Conservation (phyloP, 2,888 invertebrate species). For the Nymphalis polychloros region DNA sequence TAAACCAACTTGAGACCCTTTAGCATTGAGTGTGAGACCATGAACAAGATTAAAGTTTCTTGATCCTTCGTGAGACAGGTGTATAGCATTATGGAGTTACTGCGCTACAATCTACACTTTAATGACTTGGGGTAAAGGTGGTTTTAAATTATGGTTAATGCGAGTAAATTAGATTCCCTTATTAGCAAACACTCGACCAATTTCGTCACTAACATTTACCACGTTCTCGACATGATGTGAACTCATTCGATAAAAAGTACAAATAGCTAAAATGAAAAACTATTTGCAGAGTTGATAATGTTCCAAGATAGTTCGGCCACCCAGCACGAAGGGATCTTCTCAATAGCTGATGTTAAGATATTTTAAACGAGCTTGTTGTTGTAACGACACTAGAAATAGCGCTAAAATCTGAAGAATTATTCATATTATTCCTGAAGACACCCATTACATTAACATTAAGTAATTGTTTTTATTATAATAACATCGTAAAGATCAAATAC, state of each 20-base stretch:
- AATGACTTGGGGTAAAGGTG: constrained; percentile 49
- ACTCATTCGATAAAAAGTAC: constrained; percentile 49
- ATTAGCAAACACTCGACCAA: constrained; percentile 55
- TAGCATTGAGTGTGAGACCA: constrained; percentile 51
- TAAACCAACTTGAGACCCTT: constrained; percentile 58
- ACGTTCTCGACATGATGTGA: constrained; percentile 35
- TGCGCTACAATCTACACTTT: constrained; percentile 49
- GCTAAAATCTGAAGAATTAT: not conserved
- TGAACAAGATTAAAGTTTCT: constrained; percentile 69
- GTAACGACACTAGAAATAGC: constrained; percentile 4
- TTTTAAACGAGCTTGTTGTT: constrained; percentile 21
- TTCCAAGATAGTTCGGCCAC: constrained; percentile 51
- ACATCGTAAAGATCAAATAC: not conserved
- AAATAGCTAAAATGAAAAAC: constrained; percentile 46
- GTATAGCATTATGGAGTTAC: constrained; percentile 51
- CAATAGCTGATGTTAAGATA: constrained; percentile 35
- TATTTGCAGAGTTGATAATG: constrained; percentile 45
- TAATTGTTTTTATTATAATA: not conserved
- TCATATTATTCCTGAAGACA: not conserved
- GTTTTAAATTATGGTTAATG: constrained; percentile 45
- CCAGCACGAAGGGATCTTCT: constrained; percentile 51
- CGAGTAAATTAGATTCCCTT: constrained; percentile 58
- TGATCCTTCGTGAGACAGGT: constrained; percentile 72
- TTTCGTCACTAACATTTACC: constrained; percentile 60
- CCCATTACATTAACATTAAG: too few relatives aligned